A percentile compares a stretch with the other conserved stretches of the same genome.
Conservation (phyloP, 2,888 invertebrate genomes). For the Tenthredo scrophulariae region DNA sequence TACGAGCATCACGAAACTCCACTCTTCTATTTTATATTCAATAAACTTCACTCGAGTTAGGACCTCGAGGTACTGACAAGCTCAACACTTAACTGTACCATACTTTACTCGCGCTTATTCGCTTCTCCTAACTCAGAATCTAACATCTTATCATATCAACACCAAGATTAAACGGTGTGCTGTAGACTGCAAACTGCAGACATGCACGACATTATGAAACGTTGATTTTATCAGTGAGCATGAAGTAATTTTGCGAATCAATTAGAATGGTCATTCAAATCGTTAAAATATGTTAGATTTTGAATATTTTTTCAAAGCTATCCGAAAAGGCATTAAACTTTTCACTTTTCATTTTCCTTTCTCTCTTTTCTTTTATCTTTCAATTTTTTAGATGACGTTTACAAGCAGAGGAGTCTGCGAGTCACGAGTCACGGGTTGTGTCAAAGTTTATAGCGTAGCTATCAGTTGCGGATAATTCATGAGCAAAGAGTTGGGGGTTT, state of each 20-base stretch:
- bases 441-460: conserved; percentile 20
- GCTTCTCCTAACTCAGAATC: background rate
- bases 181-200: too few relatives aligned
- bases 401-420: background rate
- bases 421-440: conserved; percentile 5
- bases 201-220: background rate
- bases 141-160: background rate
- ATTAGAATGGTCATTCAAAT: background rate
- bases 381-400: background rate
- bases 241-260: background rate
- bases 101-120: background rate
- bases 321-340: background rate
- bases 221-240: background rate
- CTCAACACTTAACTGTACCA: conserved; percentile 20
- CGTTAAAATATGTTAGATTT: background rate
- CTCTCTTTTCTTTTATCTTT: background rate
- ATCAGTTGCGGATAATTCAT: conserved; percentile 31
- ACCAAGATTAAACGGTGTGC: background rate
- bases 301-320: background rate
- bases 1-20: conserved; percentile 34
- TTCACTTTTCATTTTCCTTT: too few relatives aligned
- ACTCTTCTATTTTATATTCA: conserved; percentile 27
- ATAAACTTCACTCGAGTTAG: conserved; percentile 3
- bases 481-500: conserved; percentile 16
- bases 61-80: conserved; percentile 9